Evolutionary conservation across 2,113 vertebrate species (phyloP).

Genomic region (Myotis yumanensis): DNA sequence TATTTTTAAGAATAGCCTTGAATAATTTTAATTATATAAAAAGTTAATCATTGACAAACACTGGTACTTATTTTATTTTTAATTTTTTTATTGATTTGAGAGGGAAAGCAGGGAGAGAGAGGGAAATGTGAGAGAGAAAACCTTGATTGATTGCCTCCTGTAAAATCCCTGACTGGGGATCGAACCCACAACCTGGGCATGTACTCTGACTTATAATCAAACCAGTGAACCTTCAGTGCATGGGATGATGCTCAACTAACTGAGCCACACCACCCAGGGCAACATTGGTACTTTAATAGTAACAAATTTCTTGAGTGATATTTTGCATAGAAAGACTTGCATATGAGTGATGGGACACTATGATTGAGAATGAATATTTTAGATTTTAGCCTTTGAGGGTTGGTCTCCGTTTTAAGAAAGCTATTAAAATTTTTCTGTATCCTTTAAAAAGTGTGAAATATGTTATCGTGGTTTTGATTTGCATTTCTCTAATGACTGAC

Average conservation of each 20-base stretch:
- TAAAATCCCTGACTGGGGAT: too few species aligned
- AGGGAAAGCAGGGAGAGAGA: too few species aligned
- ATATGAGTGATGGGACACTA: not conserved
- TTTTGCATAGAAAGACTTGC: not conserved
- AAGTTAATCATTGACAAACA: not conserved
- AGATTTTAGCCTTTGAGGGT: not conserved
- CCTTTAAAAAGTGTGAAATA: not conserved
- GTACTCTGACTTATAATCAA: too few species aligned
- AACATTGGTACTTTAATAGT: not conserved
- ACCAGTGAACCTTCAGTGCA: too few species aligned
- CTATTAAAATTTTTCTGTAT: not conserved
- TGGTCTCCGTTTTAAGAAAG: not conserved
- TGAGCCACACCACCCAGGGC: too few species aligned
- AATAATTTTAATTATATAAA: constrained; percentile 34
- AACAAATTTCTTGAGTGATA: not conserved
- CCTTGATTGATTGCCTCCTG: too few species aligned
- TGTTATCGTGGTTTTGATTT: constrained; percentile 6
- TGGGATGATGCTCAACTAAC: too few species aligned
- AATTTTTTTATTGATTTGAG: too few species aligned
- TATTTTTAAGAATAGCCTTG: not conserved
- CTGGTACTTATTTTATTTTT: too few species aligned
- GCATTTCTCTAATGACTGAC: not conserved
- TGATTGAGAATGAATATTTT: not conserved
- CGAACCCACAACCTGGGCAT: too few species aligned
- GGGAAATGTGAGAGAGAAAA: too few species aligned